Base-by-base conservation (phyloP, 2,797 vertebrate species). In the Phataginus tetradactyla region DNA sequence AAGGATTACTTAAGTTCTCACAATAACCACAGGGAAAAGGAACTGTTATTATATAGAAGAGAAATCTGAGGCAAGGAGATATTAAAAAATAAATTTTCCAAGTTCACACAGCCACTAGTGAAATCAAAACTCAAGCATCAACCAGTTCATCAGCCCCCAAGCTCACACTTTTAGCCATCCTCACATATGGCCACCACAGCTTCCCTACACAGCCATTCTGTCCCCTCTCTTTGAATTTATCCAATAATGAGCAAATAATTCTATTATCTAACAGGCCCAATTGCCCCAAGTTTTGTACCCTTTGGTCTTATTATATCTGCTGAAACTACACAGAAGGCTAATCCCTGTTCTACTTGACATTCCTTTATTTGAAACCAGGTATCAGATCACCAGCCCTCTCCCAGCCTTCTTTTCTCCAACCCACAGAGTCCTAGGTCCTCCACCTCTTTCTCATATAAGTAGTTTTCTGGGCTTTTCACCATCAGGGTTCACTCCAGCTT, bases 311-410 rank as follows among this genome's bases (percentile, higher is more conserved):
- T 34, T 69, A 42, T 55, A 3, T 88, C 72, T 61, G 39, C 37
- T 21, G 11, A 7, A 77, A 57, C 25, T 34, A 57, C 49, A 20
- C 66, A 49, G 66, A 96, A 91, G 61, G 37, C 32, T 55, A 84
- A 71, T 68, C 21, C 18, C 39, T 71, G 8, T 61, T 72, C 59
- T 57, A 42, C 7, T 68, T 87, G 66, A 80, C 64, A 51, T 57
- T 37, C 32, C 27, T 93, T 91, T 87, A 74, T 71, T 53, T 93
- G 64, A 91, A 96, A 90, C 21, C 20, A 61, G 53, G 3, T 55
- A 75, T 68, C 77, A 57, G 42, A 51, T 79, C 29, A 90, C 51
- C 37, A 45, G n/a, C 42, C 2, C 37, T 59, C 49, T 42, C 25
- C 74, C 39, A 69, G 29, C 3, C 8, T 39, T 80, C 78, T 84